A percentile compares a stretch with the other conserved stretches of the same genome.
These are phyloP conservation scores for Mythimna loreyi DNA, from an alignment of 2,888 invertebrate genomes.

Conservation along the genomic window DNA sequence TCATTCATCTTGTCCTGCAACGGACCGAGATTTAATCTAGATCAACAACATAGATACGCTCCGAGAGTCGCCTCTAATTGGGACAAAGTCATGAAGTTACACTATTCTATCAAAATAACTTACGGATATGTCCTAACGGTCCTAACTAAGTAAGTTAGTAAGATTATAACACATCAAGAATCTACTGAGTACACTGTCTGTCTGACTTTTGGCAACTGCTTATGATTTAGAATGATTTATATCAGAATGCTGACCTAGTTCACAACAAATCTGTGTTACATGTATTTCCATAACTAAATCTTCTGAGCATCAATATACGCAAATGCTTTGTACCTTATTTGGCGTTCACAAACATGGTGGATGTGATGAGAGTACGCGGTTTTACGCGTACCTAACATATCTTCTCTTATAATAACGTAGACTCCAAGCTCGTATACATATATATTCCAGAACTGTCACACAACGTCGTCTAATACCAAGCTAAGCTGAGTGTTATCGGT, in stretches of 20 bases:
- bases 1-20: too few relatives aligned
- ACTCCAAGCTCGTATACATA: too few relatives aligned
- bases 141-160: background rate
- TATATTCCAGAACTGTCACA: too few relatives aligned
- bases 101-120: background rate
- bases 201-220: background rate
- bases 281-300: background rate
- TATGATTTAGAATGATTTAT: background rate
- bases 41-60: background rate
- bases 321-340: background rate
- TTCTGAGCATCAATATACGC: background rate
- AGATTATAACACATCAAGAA: background rate
- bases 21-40: background rate
- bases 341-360: too few relatives aligned
- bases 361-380: too few relatives aligned
- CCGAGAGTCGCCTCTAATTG: background rate
- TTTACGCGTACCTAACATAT: too few relatives aligned
- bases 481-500: too few relatives aligned
- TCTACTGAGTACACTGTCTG: background rate
- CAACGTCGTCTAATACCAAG: too few relatives aligned
- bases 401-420: too few relatives aligned
- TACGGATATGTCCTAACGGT: background rate
- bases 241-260: background rate
- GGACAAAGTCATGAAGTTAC: slow-evolving; percentile 12
- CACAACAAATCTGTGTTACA: background rate